phyloP scores from a whole-genome alignment of 2,113 vertebrate species.

The Morone saxatilis region DNA sequence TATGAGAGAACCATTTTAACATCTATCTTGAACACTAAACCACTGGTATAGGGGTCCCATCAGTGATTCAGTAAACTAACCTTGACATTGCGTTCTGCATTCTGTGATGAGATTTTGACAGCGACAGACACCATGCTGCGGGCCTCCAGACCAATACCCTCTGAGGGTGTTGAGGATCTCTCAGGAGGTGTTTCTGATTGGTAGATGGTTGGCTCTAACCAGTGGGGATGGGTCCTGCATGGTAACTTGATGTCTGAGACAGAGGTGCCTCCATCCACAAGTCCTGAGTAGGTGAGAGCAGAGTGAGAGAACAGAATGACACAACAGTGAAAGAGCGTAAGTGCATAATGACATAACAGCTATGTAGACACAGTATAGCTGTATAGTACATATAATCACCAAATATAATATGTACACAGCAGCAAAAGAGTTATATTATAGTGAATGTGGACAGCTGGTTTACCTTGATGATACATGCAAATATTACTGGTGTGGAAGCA shows the following conservation, averaged over 20 bases:
- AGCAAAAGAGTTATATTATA: neutral
- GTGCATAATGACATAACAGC: neutral
- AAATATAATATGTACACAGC: neutral
- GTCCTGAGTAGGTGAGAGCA: slow-evolving; percentile 76
- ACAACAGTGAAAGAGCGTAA: neutral
- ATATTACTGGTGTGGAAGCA: slow-evolving; percentile 92
- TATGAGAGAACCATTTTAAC: no score
- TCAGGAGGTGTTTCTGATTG: slow-evolving; percentile 88
- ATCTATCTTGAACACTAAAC: neutral
- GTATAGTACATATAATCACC: neutral
- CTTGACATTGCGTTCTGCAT: slow-evolving; percentile 93
- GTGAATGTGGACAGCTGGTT: neutral
- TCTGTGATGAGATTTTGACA: slow-evolving; percentile 93
- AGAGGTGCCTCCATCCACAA: slow-evolving; percentile 86
- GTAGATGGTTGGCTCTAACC: slow-evolving; percentile 95
- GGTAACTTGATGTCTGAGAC: slow-evolving; percentile 89
- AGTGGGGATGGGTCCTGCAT: slow-evolving; percentile 90
- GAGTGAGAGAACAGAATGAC: neutral
- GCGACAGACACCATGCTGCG: slow-evolving; percentile 95
- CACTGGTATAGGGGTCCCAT: no score
- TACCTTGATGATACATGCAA: slow-evolving; percentile 96
- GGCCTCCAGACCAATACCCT: slow-evolving; percentile 89
- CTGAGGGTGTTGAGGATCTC: slow-evolving; percentile 83
- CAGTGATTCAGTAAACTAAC: slow-evolving; percentile 68
- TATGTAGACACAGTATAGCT: neutral